These are phyloP conservation scores for Tolmerus cingulatus DNA, from an alignment of 2,888 invertebrate species.

Conservation along the genomic window DNA sequence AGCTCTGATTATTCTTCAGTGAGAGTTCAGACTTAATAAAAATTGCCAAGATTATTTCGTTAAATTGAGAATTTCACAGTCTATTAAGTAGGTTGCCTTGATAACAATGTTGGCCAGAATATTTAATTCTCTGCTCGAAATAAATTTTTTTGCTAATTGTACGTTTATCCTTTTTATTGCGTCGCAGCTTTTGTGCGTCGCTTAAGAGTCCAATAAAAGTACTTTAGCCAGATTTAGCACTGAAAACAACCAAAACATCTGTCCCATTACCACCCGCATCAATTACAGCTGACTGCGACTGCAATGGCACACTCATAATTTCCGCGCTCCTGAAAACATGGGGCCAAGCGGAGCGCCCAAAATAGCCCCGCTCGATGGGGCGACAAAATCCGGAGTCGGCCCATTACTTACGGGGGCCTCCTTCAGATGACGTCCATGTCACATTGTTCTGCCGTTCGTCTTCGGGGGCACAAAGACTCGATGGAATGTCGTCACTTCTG, in stretches of 20 bases:
- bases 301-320: conserved; percentile 14
- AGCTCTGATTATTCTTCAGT: background rate
- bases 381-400: background rate
- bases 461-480: background rate
- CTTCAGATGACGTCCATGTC: conserved; percentile 20
- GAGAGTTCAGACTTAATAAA: background rate
- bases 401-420: conserved; percentile 9
- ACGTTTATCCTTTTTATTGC: background rate
- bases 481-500: conserved; percentile 18
- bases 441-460: background rate
- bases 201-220: background rate
- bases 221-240: background rate
- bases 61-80: background rate
- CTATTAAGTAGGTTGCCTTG: background rate
- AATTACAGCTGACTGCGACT: background rate
- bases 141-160: background rate
- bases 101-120: background rate
- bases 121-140: background rate
- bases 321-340: conserved; percentile 2
- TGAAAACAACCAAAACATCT: background rate
- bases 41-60: background rate
- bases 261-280: background rate
- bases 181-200: background rate
- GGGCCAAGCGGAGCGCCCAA: background rate
- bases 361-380: background rate